A percentile compares a stretch with the other conserved stretches of the same genome.
Conservation (phyloP, 1,140 invertebrate species). For the Bombus superbus region DNA sequence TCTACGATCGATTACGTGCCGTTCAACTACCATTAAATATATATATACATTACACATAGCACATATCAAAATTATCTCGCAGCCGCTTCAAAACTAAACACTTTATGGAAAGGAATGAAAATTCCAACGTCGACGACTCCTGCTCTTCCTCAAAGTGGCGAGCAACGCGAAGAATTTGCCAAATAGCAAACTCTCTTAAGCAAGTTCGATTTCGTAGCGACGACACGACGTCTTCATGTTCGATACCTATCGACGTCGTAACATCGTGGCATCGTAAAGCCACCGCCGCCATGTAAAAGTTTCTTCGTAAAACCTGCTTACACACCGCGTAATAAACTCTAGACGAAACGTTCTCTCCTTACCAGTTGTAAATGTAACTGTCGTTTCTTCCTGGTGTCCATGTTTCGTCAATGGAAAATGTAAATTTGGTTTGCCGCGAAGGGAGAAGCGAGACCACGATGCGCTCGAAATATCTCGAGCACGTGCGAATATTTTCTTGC, state of each 20-base stretch:
- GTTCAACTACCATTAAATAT: no score
- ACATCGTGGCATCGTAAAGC: constrained; percentile 25
- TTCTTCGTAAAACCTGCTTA: constrained; percentile 70
- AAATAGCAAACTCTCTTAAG: not conserved
- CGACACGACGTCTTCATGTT: not conserved
- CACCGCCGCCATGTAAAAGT: constrained; percentile 37
- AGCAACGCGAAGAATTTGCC: not conserved
- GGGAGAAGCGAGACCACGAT: not conserved
- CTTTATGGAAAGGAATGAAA: no score
- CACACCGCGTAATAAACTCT: constrained; percentile 63
- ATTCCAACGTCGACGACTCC: not conserved
- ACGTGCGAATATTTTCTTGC: not conserved
- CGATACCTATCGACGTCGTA: not conserved
- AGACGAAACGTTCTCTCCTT: constrained; percentile 60
- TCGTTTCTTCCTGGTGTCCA: not conserved
- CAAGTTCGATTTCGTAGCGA: not conserved
- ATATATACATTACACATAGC: no score
- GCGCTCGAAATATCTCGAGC: not conserved
- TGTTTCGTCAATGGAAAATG: constrained; percentile 25
- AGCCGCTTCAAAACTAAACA: no score
- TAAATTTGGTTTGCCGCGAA: constrained; percentile 16
- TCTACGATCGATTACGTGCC: no score
- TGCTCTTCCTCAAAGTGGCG: not conserved
- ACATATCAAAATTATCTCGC: no score
- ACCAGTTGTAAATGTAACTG: not conserved